Conservation (phyloP, 2,888 invertebrate species). For the Thelaira solivaga region DNA sequence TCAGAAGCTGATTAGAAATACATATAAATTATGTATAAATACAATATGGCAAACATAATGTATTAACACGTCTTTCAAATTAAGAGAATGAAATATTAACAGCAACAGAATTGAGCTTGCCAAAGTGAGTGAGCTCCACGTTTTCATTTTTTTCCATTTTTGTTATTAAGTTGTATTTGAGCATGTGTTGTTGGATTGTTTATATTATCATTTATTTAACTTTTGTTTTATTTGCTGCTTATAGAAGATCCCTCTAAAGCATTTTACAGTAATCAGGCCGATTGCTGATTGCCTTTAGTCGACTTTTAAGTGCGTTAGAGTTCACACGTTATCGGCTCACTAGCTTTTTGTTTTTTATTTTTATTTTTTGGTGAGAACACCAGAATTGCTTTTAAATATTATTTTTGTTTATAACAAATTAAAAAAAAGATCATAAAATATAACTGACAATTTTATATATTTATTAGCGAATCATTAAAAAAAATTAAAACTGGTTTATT, state of each 20-base stretch:
- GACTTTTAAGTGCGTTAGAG: constrained; percentile 60
- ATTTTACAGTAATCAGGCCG: constrained; percentile 40
- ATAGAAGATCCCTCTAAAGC: constrained; percentile 47
- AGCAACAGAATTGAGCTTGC: constrained; percentile 3
- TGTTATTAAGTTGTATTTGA: constrained; percentile 12
- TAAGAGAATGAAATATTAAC: background rate
- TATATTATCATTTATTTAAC: constrained; percentile 37
- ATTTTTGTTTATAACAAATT: constrained; percentile 1
- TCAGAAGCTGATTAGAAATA: too few relatives aligned
- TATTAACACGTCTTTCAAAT: constrained; percentile 3
- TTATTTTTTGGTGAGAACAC: constrained; percentile 27
- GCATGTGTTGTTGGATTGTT: constrained; percentile 14
- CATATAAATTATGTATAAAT: too few relatives aligned
- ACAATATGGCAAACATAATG: too few relatives aligned
- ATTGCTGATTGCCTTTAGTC: constrained; percentile 48
- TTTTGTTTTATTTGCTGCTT: constrained; percentile 42
- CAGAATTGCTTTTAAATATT: constrained; percentile 22
- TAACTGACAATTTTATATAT: background rate
- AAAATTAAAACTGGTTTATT: constrained; percentile 46
- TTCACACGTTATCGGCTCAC: constrained; percentile 46
- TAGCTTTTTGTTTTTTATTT: too few relatives aligned
- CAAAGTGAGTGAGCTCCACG: constrained; percentile 28
- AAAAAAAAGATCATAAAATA: constrained; percentile 3
- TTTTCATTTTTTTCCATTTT: background rate
- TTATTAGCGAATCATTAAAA: background rate